These are phyloP conservation scores for Redunca redunca DNA, from an alignment of 2,113 vertebrate genomes.

Conservation along the genomic window DNA sequence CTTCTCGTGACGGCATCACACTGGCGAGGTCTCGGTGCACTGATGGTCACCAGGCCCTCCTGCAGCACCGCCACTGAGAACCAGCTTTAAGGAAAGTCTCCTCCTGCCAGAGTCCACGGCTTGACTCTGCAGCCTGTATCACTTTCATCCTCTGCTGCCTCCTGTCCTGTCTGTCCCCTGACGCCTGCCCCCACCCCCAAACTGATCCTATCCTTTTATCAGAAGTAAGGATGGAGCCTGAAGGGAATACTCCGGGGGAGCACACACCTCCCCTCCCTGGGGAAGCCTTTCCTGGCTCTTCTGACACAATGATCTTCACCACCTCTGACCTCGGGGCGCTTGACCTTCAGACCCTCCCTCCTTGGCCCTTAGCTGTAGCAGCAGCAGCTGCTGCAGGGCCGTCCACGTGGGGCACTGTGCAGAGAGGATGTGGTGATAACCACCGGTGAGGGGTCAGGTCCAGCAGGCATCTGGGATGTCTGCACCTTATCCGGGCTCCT, in stretches of 20 bases:
- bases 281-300: neutral
- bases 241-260: neutral
- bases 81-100: neutral
- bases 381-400: rapidly evolving
- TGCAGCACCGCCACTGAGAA: rapidly evolving
- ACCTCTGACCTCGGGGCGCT: too few relatives aligned
- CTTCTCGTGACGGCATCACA: neutral
- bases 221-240: neutral
- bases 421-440: rapidly evolving
- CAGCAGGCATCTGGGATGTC: neutral
- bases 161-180: neutral
- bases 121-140: neutral
- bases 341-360: neutral
- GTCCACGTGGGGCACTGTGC: rapidly evolving
- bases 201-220: neutral
- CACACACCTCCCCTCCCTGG: neutral
- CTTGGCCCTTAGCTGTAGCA: neutral
- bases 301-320: neutral
- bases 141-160: too few relatives aligned
- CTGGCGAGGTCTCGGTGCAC: neutral
- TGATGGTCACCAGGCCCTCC: neutral
- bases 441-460: rapidly evolving
- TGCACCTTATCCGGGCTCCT: neutral
- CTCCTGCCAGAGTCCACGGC: neutral
- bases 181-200: too few relatives aligned